Evolutionary conservation across 2,888 invertebrate genomes (phyloP).

Genomic region (Galerucella pusilla): DNA sequence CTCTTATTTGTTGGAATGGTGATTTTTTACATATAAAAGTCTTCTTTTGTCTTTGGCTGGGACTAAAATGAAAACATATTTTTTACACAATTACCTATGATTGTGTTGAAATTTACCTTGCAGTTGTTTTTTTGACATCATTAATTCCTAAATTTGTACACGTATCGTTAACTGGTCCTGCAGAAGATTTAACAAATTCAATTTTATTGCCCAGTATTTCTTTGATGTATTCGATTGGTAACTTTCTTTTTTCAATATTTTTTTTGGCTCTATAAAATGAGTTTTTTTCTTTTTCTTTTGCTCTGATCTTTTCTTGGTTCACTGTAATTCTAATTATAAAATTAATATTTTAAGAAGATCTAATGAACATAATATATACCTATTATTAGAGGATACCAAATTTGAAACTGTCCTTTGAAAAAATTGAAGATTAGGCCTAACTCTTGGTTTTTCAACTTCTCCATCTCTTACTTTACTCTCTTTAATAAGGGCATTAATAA

Average conservation of each 20-base stretch:
- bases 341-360: not conserved
- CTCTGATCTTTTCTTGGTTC: conserved; percentile 30
- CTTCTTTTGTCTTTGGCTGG: conserved; percentile 4
- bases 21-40: conserved; percentile 11
- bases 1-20: conserved; percentile 25
- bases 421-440: conserved; percentile 51
- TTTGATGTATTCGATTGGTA: conserved; percentile 36
- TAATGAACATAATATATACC: conserved; percentile 34
- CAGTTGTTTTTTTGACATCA: not conserved
- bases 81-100: conserved; percentile 1
- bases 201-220: conserved; percentile 40
- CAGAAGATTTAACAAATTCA: conserved; percentile 39
- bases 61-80: not conserved
- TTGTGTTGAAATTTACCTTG: conserved; percentile 1
- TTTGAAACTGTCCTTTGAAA: conserved; percentile 50
- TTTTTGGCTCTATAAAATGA: conserved; percentile 20
- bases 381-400: conserved; percentile 49
- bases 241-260: conserved; percentile 24
- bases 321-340: conserved; percentile 24
- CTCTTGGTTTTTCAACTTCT: conserved; percentile 43
- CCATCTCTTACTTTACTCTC: conserved; percentile 50
- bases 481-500: conserved; percentile 48
- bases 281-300: conserved; percentile 26
- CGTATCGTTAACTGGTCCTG: not conserved
- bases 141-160: not conserved